Conservation (phyloP, 2,797 vertebrate species). For the Cossypha polioptera region DNA sequence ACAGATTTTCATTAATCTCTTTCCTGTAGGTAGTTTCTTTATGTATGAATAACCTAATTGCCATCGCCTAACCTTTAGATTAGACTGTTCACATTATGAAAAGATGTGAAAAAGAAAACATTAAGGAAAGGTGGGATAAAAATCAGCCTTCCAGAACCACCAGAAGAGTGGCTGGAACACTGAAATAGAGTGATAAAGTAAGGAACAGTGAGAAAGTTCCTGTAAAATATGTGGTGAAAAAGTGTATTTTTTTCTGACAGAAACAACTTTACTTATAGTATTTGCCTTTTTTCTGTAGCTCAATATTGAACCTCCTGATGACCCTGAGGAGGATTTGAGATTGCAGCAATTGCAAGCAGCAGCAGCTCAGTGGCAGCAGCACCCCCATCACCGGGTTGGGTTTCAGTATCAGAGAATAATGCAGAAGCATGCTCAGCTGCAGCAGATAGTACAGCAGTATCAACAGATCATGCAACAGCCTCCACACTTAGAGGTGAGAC, state of each 20-base stretch:
- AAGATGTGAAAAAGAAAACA: background rate
- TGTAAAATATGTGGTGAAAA: background rate
- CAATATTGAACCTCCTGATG: constrained; percentile 74
- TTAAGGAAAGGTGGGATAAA: background rate
- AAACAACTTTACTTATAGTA: background rate
- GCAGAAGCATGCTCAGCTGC: constrained; percentile 93
- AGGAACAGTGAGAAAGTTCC: background rate
- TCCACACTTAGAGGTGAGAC: constrained; percentile 84
- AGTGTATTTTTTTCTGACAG: background rate
- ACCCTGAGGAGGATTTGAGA: constrained; percentile 89
- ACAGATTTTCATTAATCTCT: background rate
- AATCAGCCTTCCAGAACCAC: background rate
- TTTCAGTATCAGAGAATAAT: constrained; percentile 97
- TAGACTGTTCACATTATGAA: background rate
- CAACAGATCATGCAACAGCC: constrained; percentile 92
- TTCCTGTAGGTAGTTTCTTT: background rate
- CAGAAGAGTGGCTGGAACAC: background rate
- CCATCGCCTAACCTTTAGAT: background rate
- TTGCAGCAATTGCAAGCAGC: constrained; percentile 92
- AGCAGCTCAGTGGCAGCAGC: constrained; percentile 97
- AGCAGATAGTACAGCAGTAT: constrained; percentile 91
- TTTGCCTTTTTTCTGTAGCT: constrained; percentile 66
- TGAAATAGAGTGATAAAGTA: background rate
- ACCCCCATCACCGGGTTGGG: constrained; percentile 91
- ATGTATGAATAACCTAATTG: background rate